phyloP scores from a whole-genome alignment of 2,888 invertebrate genomes.

The Acrobasis repandana region DNA sequence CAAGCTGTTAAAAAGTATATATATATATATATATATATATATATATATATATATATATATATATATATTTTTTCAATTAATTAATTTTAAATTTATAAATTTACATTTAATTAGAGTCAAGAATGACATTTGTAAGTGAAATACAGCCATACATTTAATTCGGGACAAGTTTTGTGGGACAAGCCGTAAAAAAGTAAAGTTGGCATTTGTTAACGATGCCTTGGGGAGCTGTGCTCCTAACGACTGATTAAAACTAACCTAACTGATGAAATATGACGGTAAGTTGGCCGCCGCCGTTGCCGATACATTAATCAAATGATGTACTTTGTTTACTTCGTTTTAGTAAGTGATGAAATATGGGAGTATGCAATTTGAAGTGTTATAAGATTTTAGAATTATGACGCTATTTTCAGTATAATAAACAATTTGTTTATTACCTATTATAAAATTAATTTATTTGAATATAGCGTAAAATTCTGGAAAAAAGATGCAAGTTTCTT shows the following conservation, averaged over 20 bases:
- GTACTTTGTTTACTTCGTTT: slow-evolving; percentile 13
- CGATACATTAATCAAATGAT: slow-evolving; percentile 20
- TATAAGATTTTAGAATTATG: neutral
- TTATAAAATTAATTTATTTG: too few species aligned
- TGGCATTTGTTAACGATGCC: slow-evolving; percentile 43
- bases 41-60: too few species aligned
- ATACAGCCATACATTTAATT: neutral
- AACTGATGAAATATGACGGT: slow-evolving; percentile 36
- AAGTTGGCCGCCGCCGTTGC: slow-evolving; percentile 26
- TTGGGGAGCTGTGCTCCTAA: slow-evolving; percentile 37
- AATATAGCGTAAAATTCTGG: too few species aligned
- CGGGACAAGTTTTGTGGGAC: slow-evolving; percentile 8
- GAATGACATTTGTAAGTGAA: neutral
- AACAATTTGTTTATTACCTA: too few species aligned
- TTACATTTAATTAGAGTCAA: too few species aligned
- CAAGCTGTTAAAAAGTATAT: too few species aligned
- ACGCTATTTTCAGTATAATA: too few species aligned
- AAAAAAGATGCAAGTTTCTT: too few species aligned
- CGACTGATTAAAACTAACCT: slow-evolving; percentile 46
- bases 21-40: too few species aligned
- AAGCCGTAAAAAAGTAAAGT: slow-evolving; percentile 28
- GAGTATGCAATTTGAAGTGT: neutral
- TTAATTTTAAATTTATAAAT: too few species aligned
- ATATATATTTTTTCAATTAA: too few species aligned
- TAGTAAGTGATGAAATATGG: neutral